phyloP scores from a whole-genome alignment of 2,888 invertebrate genomes.

The Mystacides longicornis region DNA sequence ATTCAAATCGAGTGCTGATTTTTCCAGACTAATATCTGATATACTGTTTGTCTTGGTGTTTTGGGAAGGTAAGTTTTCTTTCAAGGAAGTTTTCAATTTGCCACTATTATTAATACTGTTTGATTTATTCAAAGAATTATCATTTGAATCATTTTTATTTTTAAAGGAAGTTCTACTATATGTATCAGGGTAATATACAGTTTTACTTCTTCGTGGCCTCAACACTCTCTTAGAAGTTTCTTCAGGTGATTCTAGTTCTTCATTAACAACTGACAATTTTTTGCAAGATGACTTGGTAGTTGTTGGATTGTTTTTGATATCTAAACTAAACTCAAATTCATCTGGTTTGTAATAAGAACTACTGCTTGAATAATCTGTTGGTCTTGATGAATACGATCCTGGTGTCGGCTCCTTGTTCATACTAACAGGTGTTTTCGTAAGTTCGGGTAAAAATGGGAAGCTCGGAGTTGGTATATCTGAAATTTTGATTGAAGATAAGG shows the following conservation, averaged over 20 bases:
- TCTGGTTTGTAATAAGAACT: slow-evolving; percentile 58
- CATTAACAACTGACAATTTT: background rate
- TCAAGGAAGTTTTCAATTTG: background rate
- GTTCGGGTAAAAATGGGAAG: slow-evolving; percentile 29
- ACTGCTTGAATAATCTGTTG: slow-evolving; percentile 54
- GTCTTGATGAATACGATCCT: slow-evolving; percentile 41
- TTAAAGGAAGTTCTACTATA: background rate
- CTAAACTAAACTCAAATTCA: slow-evolving; percentile 42
- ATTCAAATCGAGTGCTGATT: background rate
- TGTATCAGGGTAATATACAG: slow-evolving; percentile 4
- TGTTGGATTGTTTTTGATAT: slow-evolving; percentile 28
- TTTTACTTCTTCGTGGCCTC: slow-evolving; percentile 13
- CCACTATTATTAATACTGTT: background rate
- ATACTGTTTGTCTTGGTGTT: background rate
- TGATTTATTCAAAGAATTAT: slow-evolving; percentile 6
- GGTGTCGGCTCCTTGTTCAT: slow-evolving; percentile 34
- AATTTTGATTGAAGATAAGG: slow-evolving; percentile 49
- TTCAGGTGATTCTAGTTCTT: slow-evolving; percentile 4
- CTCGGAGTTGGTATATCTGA: slow-evolving; percentile 51
- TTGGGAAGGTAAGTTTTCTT: background rate
- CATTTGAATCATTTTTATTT: slow-evolving; percentile 1
- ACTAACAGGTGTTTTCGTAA: slow-evolving; percentile 44
- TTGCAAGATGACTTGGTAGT: slow-evolving; percentile 5
- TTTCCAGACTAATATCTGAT: background rate
- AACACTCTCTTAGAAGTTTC: slow-evolving; percentile 10